Base-by-base conservation (phyloP, 2,113 vertebrate genomes). In the Rhipidura dahli region DNA sequence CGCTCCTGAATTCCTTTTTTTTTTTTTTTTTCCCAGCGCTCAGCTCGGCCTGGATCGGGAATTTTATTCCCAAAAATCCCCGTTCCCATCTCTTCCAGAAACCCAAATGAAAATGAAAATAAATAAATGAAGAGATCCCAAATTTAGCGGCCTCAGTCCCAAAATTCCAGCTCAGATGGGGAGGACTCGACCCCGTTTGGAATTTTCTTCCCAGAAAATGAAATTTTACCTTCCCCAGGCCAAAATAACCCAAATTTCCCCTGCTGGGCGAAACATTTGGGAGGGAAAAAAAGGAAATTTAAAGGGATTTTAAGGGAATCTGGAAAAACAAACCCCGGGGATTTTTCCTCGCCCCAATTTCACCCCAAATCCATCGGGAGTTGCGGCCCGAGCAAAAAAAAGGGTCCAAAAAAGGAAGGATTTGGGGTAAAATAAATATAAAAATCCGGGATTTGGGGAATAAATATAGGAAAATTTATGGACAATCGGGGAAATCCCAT, bases 391-490 rank as follows among this genome's bases (percentile, higher is more conserved):
- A 28, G 37, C 17, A 13, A 30, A 40, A 57, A 57, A 19, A 19
- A 39, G 39, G 26, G 8, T 17, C n/a, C 12, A 17, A 6, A 7
- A 77, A 83, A 27, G 49, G 72, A 83, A 89, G 31, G 21, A 44
- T 84, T 94, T 35, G 10, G 76, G 24, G 37, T 87, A 73, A 95
- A 93, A 57, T 50, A 84, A 95, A 83, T 37, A 53, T 16, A 39
- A 37, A 56, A 65, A 87, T 56, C 40, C 45, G 40, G 59, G 72
- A 73, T 69, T 77, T 50, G 72, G 84, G 69, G 77, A 44, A 89
- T 54, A 88, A 91, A 70, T 12, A 49, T n/a, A n/a, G n/a, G n/a
- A n/a, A n/a, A n/a, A n/a, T n/a, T n/a, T n/a, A n/a, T 0, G 31
- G 87, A 15, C 69, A 51, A 9, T 72, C 42, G 63, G 84, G 15